Conservation (phyloP, 2,888 invertebrate genomes). For the Cinara cedri region DNA sequence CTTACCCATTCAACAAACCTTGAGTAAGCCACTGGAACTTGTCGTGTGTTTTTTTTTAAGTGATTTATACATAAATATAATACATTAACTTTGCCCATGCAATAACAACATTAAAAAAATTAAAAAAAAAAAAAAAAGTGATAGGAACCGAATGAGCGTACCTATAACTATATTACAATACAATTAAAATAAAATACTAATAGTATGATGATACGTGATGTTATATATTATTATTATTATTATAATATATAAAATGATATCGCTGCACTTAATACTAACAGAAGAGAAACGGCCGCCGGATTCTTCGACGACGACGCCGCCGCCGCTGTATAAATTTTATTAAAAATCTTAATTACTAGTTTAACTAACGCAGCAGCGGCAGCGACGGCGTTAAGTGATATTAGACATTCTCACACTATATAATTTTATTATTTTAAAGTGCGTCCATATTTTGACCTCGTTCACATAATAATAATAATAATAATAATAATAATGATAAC, state of each 20-base stretch:
- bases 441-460: slow-evolving; percentile 13
- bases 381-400: background rate
- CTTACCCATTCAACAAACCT: no score
- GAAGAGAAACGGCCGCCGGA: slow-evolving; percentile 1
- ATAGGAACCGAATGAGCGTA: background rate
- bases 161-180: background rate
- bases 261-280: background rate
- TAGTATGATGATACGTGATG: no score
- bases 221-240: no score
- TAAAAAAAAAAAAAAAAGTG: background rate
- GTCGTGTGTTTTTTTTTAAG: background rate
- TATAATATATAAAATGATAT: background rate
- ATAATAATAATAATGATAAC: no score
- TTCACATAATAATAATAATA: background rate
- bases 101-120: no score
- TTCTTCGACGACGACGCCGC: no score
- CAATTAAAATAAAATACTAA: background rate
- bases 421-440: slow-evolving; percentile 23
- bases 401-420: slow-evolving; percentile 11
- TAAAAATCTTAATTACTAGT: slow-evolving; percentile 12
- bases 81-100: background rate
- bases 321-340: background rate
- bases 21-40: background rate
- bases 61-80: background rate
- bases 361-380: background rate